Evolutionary conservation across 2,888 invertebrate genomes (phyloP), one percentile per base, ranked within the genome.

Genomic region (Cerastis leucographa): DNA sequence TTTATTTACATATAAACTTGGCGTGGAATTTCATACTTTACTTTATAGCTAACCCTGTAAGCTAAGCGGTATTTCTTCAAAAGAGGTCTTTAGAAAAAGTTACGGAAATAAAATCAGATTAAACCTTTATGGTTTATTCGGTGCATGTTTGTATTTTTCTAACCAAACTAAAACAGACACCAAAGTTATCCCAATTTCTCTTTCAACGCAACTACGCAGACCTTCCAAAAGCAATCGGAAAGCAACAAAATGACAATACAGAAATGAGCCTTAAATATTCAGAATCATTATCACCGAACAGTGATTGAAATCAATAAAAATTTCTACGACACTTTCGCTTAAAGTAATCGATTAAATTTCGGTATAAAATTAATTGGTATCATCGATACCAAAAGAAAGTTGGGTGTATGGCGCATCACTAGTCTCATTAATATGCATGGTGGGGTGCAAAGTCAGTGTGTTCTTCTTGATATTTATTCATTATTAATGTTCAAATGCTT

Each of bases 381-480:
- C 42, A 74, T 81, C 82, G 77, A 83, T 78, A 82, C 68, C 71
- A 62, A 78, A 80, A 86, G 87, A 88, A 89, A 86, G 83, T 81
- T 72, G 29, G 62, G 75, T 56, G 72, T 88, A 84, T 79, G 67
- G 75, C 44, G 72, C 89, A 86, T 80, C 88, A 88, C 88, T 88
- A 80, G 40, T 17, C 65, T 77, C 72, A 78, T 89, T 81, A 85
- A 76, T 83, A 82, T 86, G 77, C 77, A 81, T 80, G 29, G 76
- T 68, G 71, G 62, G 71, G 46, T 62, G 74, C 66, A 64, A 64
- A 70, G 75, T 78, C 51, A 80, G 76, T 89, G 79, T 79, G 74
- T 78, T 88, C 74, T 88, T 85, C 87, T 78, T 72, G 75, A 86
- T 81, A 86, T 81, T 82, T 77, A 79, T 88, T 89, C 80, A 89